phyloP scores from a whole-genome alignment of 1,140 invertebrate genomes.

The Octopus bimaculoides region DNA sequence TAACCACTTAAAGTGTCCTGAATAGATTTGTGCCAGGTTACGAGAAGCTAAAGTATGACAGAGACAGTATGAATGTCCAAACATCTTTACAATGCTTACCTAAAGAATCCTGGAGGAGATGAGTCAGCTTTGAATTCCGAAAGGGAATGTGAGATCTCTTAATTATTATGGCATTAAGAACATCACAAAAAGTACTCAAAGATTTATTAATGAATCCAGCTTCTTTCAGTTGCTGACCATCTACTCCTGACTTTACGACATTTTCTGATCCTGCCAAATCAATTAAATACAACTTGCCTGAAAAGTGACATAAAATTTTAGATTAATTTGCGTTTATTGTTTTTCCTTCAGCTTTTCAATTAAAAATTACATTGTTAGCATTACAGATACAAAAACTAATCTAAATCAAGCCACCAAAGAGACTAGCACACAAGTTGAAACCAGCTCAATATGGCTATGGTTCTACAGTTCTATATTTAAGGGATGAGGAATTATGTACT shows the following conservation, averaged over 20 bases:
- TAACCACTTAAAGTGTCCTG: neutral
- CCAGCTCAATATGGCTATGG: no score
- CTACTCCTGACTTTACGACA: slow-evolving; percentile 86
- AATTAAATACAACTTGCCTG: slow-evolving; percentile 89
- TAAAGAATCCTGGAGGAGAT: slow-evolving; percentile 69
- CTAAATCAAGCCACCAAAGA: no score
- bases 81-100: slow-evolving; percentile 63
- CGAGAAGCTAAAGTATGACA: neutral
- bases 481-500: no score
- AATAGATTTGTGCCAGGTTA: neutral
- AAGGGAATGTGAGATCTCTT: slow-evolving; percentile 58
- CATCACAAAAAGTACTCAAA: slow-evolving; percentile 88
- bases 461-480: no score
- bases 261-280: slow-evolving; percentile 97
- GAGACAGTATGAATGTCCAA: no score
- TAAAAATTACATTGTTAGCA: no score
- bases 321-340: no score
- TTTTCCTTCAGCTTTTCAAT: neutral
- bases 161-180: slow-evolving; percentile 83
- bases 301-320: slow-evolving; percentile 36
- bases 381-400: no score
- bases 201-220: slow-evolving; percentile 92
- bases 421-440: no score
- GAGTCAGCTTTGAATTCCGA: slow-evolving; percentile 56
- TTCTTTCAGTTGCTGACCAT: slow-evolving; percentile 85